Percentiles rank a stretch among this genome's conserved stretches.
Conservation (phyloP, 2,888 invertebrate genomes). For the Andrena minutula region DNA sequence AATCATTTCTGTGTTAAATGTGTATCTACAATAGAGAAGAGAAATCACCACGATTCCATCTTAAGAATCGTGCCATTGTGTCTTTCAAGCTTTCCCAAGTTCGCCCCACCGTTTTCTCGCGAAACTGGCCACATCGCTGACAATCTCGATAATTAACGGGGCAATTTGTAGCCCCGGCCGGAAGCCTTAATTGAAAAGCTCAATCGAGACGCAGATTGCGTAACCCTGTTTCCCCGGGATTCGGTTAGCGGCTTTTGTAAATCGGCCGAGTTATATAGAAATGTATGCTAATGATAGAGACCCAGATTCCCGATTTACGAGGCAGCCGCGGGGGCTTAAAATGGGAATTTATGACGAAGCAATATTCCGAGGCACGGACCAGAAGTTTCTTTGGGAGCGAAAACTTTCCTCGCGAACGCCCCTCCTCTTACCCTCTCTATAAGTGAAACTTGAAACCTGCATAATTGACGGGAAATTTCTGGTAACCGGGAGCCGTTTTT, state of each 20-base stretch:
- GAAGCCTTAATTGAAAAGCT: conserved; percentile 38
- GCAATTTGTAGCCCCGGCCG: conserved; percentile 20
- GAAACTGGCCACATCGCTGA: neutral
- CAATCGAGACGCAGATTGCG: conserved; percentile 38
- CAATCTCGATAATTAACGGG: conserved; percentile 20
- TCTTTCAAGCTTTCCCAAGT: neutral
- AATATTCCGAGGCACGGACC: conserved; percentile 62
- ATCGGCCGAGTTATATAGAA: conserved; percentile 41
- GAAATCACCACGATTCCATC: too few relatives aligned
- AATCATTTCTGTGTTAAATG: too few relatives aligned
- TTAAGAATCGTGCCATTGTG: neutral
- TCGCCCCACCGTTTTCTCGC: neutral
- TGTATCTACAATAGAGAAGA: too few relatives aligned
- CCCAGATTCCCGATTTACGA: conserved; percentile 63
- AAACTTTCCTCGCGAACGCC: conserved; percentile 59
- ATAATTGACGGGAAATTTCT: conserved; percentile 63
- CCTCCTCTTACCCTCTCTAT: conserved; percentile 32
- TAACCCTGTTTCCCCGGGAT: conserved; percentile 44
- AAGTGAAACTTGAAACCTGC: conserved; percentile 62
- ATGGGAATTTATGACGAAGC: conserved; percentile 62
- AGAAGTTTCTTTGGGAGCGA: conserved; percentile 56
- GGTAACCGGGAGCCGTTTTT: conserved; percentile 42
- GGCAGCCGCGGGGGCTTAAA: conserved; percentile 48
- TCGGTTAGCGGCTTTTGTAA: conserved; percentile 37
- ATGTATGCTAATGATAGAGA: conserved; percentile 64